Conservation (phyloP, 2,797 vertebrate species). For the Propithecus perrieri region DNA sequence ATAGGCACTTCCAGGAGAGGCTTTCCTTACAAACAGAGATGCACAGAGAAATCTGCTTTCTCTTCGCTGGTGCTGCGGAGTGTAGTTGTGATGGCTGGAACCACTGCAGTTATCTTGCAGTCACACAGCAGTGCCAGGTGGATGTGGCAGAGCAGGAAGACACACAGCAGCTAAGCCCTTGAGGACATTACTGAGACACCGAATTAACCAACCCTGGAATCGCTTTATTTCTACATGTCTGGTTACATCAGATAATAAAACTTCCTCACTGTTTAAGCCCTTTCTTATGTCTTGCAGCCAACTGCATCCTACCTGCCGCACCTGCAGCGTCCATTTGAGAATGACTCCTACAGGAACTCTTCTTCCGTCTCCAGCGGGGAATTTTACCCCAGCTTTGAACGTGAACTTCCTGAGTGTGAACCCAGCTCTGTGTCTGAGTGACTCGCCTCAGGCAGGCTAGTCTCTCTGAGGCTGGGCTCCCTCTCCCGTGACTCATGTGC, state of each 20-base stretch:
- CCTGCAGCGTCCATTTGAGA: not conserved
- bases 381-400: not conserved
- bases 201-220: no score
- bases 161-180: no score
- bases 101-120: not conserved
- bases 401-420: not conserved
- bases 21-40: not conserved
- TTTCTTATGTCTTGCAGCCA: not conserved
- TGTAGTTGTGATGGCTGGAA: not conserved
- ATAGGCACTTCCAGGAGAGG: not conserved
- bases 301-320: not conserved
- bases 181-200: no score
- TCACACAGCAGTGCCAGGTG: rapidly evolving
- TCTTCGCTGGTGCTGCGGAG: not conserved
- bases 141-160: not conserved
- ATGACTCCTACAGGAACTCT: rapidly evolving
- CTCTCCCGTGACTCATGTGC: not conserved
- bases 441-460: not conserved
- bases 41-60: not conserved
- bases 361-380: not conserved
- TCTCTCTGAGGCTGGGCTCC: not conserved
- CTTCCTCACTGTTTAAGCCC: not conserved
- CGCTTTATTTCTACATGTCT: rapidly evolving
- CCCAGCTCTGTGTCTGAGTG: not conserved
- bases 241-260: not conserved